These are phyloP conservation scores for Entelurus aequoreus DNA, from an alignment of 2,113 vertebrate species.

Conservation along the genomic window DNA sequence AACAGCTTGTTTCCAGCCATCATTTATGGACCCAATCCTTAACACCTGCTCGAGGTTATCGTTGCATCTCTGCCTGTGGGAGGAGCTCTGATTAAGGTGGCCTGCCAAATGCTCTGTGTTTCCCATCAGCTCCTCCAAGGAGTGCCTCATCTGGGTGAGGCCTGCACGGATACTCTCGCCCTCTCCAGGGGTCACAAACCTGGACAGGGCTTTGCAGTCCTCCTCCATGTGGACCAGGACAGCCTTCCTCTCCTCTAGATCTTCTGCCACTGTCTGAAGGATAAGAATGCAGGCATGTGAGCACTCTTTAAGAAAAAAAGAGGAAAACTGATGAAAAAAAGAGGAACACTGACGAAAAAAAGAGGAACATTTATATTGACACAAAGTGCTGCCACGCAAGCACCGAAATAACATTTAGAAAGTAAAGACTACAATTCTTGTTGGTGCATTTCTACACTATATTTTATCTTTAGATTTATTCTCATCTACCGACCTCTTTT, in stretches of 20 bases:
- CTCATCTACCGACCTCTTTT: no score
- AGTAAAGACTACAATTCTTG: no score
- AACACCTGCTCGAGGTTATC: conserved; percentile 82
- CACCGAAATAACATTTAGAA: no score
- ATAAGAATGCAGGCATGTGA: no score
- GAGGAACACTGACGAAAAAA: no score
- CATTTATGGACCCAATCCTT: not conserved
- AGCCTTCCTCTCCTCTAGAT: conserved; percentile 68
- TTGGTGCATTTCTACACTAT: no score
- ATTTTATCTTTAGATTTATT: no score
- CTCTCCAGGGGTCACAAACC: conserved; percentile 83
- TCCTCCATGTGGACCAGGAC: conserved; percentile 76
- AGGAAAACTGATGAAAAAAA: no score
- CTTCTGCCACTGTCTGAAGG: conserved; percentile 70
- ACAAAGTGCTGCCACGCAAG: no score
- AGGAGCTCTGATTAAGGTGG: conserved; percentile 74
- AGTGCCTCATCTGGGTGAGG: conserved; percentile 74
- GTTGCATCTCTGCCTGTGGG: conserved; percentile 78
- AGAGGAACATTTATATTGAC: no score
- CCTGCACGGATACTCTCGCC: conserved; percentile 76
- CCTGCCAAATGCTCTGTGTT: conserved; percentile 69
- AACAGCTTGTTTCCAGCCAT: not conserved
- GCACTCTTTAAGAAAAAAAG: no score
- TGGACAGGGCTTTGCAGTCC: conserved; percentile 75
- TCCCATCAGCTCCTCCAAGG: conserved; percentile 81